Evolutionary conservation across 2,888 invertebrate genomes (phyloP).

Genomic region (Agrochola macilenta): DNA sequence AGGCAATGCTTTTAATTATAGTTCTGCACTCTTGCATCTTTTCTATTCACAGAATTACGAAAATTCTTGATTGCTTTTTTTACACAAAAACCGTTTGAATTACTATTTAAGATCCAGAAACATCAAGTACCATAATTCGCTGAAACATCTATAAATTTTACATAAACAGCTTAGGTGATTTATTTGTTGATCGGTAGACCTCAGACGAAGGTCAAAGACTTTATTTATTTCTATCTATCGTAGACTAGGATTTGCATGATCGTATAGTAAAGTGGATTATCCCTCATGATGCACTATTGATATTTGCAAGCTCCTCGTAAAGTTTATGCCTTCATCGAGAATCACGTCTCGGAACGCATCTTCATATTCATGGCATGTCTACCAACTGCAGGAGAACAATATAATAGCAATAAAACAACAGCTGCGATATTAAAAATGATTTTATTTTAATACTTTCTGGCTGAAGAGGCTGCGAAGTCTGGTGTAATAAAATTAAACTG

Average conservation of each 20-base stretch:
- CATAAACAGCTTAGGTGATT: constrained; percentile 63
- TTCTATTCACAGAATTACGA: background rate
- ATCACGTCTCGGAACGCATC: constrained; percentile 69
- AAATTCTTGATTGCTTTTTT: background rate
- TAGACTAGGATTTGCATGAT: constrained; percentile 81
- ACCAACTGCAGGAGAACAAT: constrained; percentile 41
- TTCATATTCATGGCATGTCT: constrained; percentile 66
- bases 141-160: constrained; percentile 47
- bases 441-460: constrained; percentile 36
- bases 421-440: constrained; percentile 61
- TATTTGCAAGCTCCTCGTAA: constrained; percentile 78
- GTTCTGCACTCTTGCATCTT: background rate
- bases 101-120: constrained; percentile 3
- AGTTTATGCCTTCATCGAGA: constrained; percentile 78
- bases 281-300: constrained; percentile 81
- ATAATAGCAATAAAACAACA: constrained; percentile 59
- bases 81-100: background rate
- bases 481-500: constrained; percentile 46
- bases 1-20: constrained; percentile 2
- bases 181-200: constrained; percentile 64
- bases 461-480: constrained; percentile 22
- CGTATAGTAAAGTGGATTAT: constrained; percentile 81
- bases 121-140: constrained; percentile 19
- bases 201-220: constrained; percentile 73
- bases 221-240: constrained; percentile 79